Evolutionary conservation across 1,140 invertebrate genomes (phyloP), one percentile per base, ranked within the genome.

Genomic region (Calephelis virginiensis): DNA sequence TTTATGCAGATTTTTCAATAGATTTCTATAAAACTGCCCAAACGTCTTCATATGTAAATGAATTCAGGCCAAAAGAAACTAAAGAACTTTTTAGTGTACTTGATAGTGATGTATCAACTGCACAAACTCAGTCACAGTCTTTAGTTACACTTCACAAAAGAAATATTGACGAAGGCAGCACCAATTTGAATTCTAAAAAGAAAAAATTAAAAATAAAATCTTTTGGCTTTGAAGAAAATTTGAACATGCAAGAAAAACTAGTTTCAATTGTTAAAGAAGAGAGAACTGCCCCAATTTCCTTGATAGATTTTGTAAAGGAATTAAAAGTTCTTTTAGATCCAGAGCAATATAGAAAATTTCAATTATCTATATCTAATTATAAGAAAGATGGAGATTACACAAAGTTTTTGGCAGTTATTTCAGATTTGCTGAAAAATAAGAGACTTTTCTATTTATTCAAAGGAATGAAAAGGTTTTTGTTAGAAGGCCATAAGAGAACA

Each of bases 401-500:
- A 4, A 73, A 85, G 38, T 88, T 95, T 64, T 78, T 94, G 50
- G 70, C 78, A 63, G 80, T 84, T 40, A 80, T 95, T 45, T 86
- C 90, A 68, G 75, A 76, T 64, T 77, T 95, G 53, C 92, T 95
- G 72, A 78, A 92, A 28, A 86, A 91, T 67, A 90, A 82, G 50
- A 85, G 90, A 68, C 69, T 93, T 56, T 92, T 92, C 68, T 93
- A 94, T 84, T 90, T 95, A 66, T 91, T 95, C 50, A 88, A 87
- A 74, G 94, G 93, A 69, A 93, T 94, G 89, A 92, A 92, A 46
- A 91, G 92, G 48, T 94, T 93, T 83, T 70, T 94, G 8, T 93
- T 92, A 77, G 88, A 91, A 46, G 83, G 91, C 63, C 93, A 94
- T 77, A 94, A 93, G 82, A 56, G 62, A 9, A 70, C 72, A 47